A percentile compares a stretch with the other conserved stretches of the same genome.
These are phyloP conservation scores for Drosophila robusta DNA, from an alignment of 2,888 invertebrate genomes.

Conservation along the genomic window DNA sequence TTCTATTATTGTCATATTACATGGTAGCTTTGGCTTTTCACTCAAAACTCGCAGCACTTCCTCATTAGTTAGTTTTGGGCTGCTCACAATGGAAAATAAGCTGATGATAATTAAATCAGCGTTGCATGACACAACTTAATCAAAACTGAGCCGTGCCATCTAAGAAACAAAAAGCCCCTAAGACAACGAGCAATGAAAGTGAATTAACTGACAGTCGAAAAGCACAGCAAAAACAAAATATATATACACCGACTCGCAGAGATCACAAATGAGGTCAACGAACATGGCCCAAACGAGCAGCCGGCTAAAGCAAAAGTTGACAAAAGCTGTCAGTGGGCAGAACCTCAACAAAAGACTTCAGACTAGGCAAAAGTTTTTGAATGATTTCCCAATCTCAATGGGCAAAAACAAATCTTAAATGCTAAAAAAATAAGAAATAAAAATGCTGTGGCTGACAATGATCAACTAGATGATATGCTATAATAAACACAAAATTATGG, in stretches of 20 bases:
- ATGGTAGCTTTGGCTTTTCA: conserved; percentile 52
- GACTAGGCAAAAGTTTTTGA: conserved; percentile 48
- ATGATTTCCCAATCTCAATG: conserved; percentile 57
- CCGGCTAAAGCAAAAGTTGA: conserved; percentile 51
- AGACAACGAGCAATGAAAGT: conserved; percentile 64
- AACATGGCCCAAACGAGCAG: conserved; percentile 57
- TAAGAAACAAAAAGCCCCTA: conserved; percentile 11
- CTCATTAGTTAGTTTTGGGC: conserved; percentile 62
- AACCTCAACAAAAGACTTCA: conserved; percentile 46
- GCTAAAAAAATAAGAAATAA: neutral
- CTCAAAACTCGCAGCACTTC: conserved; percentile 56
- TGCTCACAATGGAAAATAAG: conserved; percentile 61
- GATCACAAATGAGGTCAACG: conserved; percentile 66
- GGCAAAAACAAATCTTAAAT: conserved; percentile 25
- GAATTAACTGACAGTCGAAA: conserved; percentile 64
- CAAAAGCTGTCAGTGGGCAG: conserved; percentile 69
- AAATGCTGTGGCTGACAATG: neutral
- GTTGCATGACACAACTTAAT: conserved; percentile 80
- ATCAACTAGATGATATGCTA: neutral
- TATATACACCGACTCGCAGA: conserved; percentile 6
- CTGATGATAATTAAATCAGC: conserved; percentile 74
- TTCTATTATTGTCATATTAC: conserved; percentile 56
- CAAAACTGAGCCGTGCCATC: conserved; percentile 70
- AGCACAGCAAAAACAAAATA: conserved; percentile 38
- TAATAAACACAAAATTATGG: neutral